A percentile compares a stretch with the other conserved stretches of the same genome.
These are phyloP conservation scores for Tauraco hartlaubi DNA, from an alignment of 2,797 vertebrate genomes.

Conservation along the genomic window DNA sequence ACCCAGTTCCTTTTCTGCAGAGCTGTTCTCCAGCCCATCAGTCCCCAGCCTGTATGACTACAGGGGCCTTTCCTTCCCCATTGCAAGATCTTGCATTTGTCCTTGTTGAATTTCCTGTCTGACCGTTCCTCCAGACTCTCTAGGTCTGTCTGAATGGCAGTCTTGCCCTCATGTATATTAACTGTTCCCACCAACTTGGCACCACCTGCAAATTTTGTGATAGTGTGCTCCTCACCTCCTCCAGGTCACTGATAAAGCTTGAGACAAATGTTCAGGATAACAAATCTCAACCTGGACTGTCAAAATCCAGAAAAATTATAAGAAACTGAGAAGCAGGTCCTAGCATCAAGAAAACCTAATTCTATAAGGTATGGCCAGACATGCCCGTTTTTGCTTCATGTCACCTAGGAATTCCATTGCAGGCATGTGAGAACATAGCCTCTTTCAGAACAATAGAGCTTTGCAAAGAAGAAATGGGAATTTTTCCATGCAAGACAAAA, in stretches of 20 bases:
- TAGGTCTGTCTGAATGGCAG: no score
- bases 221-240: not conserved
- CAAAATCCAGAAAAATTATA: not conserved
- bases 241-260: not conserved
- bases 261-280: not conserved
- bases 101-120: not conserved
- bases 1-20: not conserved
- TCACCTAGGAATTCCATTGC: not conserved
- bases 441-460: not conserved
- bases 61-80: not conserved
- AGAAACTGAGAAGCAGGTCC: not conserved
- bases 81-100: not conserved
- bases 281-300: not conserved
- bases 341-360: not conserved
- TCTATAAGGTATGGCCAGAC: not conserved
- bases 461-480: not conserved
- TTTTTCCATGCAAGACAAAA: not conserved
- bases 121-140: not conserved
- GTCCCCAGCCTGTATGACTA: not conserved
- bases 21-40: not conserved
- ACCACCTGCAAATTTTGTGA: not conserved
- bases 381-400: not conserved
- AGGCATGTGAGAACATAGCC: not conserved
- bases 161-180: not conserved
- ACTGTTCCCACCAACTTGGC: not conserved